Base-by-base conservation (phyloP, 2,888 invertebrate genomes). In the Eristalis pertinax region DNA sequence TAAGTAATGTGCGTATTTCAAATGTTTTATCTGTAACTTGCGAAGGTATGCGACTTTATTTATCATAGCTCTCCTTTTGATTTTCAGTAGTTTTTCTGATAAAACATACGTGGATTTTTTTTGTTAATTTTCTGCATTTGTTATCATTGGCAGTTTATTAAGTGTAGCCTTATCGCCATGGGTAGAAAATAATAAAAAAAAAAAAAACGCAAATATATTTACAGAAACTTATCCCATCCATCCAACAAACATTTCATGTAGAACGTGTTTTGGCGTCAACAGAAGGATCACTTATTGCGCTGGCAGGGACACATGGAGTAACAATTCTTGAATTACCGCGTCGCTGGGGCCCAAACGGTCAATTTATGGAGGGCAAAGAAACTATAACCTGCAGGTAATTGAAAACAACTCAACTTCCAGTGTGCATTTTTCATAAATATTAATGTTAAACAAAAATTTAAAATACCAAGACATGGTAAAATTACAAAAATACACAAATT, bases 271-370 rank as follows among this genome's bases (percentile, higher is more conserved):
- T 94, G 60, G 94, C 95, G 86, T 96, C 96, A 89, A 94, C 94
- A 81, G 94, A 94, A 41, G 95, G 95, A 4, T 95, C 95, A 13
- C 94, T 96, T 67, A 91, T 96, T 68, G 95, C 95, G 0, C 92
- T 96, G 10, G 94, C 95, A 91, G 96, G 97, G 2, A 93, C 94
- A 5, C 93, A 94, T 84, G 97, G 96, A 1, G 94, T 96, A 60
- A 93, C 95, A 26, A 93, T 96, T 2, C 92, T 96, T 72, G 95
- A 96, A 90, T 91, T 97, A 67, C 97, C 97, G 0, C 94, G 94
- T 62, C 94, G 95, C 89, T 95, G 95, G 94, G 96, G 96, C 13
- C 94, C 95, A 50, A 94, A 95, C 88, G 95, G 95, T 24, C 94
- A 94, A 83, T 96, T 95, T 90, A 94, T 95, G 90, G 95, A 95